Percentiles rank a stretch among this genome's conserved stretches.
These are phyloP conservation scores for Gymnothorax reevesii DNA, from an alignment of 2,797 vertebrate species.

Conservation along the genomic window DNA sequence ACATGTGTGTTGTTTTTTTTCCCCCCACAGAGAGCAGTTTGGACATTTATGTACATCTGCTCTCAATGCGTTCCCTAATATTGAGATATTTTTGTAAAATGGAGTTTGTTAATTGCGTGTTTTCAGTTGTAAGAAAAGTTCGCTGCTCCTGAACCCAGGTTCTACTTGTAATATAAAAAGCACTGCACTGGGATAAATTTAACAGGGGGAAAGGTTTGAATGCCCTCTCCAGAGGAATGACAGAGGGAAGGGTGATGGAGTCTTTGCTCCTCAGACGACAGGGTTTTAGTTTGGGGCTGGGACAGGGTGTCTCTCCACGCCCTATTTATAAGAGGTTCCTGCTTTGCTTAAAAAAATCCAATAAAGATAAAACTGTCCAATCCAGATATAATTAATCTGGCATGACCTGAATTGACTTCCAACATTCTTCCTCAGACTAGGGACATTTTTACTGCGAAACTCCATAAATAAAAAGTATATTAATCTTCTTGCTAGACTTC, in stretches of 20 bases:
- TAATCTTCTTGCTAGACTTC: no score
- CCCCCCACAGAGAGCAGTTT: no score
- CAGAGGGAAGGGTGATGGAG: neutral
- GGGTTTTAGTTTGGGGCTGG: neutral
- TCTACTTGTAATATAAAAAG: neutral
- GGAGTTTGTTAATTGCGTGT: no score
- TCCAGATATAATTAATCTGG: neutral
- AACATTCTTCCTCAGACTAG: no score
- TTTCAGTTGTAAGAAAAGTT: neutral
- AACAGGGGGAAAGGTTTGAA: neutral
- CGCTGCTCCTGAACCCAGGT: neutral
- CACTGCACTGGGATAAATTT: neutral
- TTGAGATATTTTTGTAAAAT: no score
- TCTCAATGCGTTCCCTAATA: no score
- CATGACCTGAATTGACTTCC: neutral
- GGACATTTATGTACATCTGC: no score
- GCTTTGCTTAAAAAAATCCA: neutral
- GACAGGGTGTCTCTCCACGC: neutral
- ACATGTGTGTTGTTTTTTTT: no score
- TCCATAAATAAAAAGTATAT: no score
- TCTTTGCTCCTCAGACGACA: neutral
- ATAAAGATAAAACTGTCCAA: neutral
- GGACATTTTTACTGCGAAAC: no score
- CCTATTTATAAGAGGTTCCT: neutral
- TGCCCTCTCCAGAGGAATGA: neutral